Evolutionary conservation across 2,888 invertebrate species (phyloP), one percentile per base, ranked within the genome.

Genomic region (Tiliacea aurago): DNA sequence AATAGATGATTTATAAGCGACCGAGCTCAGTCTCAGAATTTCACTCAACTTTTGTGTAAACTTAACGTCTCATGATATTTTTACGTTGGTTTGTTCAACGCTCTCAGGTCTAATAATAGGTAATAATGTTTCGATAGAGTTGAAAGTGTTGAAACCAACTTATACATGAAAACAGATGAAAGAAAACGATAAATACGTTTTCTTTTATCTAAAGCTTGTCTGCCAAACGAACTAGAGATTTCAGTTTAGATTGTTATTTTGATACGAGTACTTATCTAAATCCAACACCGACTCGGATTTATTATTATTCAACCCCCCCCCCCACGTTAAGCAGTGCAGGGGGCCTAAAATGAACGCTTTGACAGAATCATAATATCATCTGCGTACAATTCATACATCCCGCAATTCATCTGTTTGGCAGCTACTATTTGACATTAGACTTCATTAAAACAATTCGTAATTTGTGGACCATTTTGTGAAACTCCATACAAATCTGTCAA

Each of bases 1-100:
- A 67, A 59, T 61, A 63, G 45, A 65, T 76, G 41, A 61, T 59
- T 75, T 64, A 68, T 67, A 66, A 45, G 53, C 43, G 59, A 55
- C 33, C 23, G 45, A 56, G 23, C 45, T 75, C 13, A 49, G 49
- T 53, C 13, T 41, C 28, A 53, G 13, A 75, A 64, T 74, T 64
- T 80, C 56, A 49, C 72, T 59, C 13, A 47, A 43, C 10, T 49
- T 53, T 67, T 56, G 20, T 33, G 20, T 20, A 41, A 47, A 56
- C 23, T n/a, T 47, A 61, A 74, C n/a, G 18, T 65, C 23, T 58
- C 20, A 45, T 56, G 0, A 63, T 47, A 41, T 63, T 63, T 75
- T 58, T 59, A 76, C 23, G 20, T 41, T 11, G 11, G 1, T 61
- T 43, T 1, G n/a, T 70, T 62, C 49, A 20, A 61, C 20, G 33